A percentile compares a stretch with the other conserved stretches of the same genome.
phyloP scores from a whole-genome alignment of 2,113 vertebrate species.

The Brevimyrus niger region DNA sequence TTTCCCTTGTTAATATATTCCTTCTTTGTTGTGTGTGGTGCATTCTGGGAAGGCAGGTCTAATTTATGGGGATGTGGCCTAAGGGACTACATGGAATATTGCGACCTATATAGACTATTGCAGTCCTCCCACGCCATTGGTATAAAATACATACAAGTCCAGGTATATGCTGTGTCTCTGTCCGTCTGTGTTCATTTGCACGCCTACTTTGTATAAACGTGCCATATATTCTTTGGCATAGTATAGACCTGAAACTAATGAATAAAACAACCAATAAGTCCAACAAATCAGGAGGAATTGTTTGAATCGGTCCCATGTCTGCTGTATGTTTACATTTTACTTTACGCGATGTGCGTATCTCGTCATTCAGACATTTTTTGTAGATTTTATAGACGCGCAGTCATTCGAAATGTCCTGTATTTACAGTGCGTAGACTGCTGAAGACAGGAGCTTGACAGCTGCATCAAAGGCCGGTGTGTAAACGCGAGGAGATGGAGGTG shows the following conservation, averaged over 20 bases:
- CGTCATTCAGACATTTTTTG: not conserved
- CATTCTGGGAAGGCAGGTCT: conserved; percentile 12
- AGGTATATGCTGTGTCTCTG: not conserved
- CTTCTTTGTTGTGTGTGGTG: conserved; percentile 3
- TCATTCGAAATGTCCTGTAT: conserved; percentile 15
- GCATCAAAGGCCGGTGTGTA: conserved; percentile 9
- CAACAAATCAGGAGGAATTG: not conserved
- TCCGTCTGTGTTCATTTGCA: not conserved
- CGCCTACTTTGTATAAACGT: not conserved
- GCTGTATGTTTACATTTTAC: not conserved
- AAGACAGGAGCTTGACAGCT: conserved; percentile 13
- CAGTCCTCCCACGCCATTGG: conserved; percentile 4
- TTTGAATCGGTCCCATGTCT: not conserved
- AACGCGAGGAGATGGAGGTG: not conserved
- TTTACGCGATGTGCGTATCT: not conserved
- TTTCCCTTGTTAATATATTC: conserved; percentile 2
- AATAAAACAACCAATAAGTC: not conserved
- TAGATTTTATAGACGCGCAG: not conserved
- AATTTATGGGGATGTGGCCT: conserved; percentile 7
- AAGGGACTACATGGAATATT: conserved; percentile 23
- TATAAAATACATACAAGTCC: conserved; percentile 21
- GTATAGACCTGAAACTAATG: not conserved
- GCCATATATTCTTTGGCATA: not conserved
- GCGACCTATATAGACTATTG: conserved; percentile 8
- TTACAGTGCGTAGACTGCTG: conserved; percentile 10